Base-by-base conservation (phyloP, 2,797 vertebrate genomes). In the Otus scops region DNA sequence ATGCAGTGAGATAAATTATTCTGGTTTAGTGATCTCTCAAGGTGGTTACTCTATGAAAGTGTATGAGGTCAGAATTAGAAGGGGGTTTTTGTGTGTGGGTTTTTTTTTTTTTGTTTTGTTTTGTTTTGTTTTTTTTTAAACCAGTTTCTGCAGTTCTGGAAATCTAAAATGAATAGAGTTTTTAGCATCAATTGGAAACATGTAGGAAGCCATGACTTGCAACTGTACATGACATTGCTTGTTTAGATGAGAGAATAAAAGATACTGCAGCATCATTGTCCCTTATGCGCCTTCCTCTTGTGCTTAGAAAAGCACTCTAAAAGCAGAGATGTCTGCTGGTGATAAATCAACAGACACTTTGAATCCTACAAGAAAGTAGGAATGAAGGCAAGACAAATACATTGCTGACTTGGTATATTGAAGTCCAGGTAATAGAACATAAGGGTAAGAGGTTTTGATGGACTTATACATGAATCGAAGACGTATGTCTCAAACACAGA, bases 11-110 rank as follows among this genome's bases (percentile, higher is more conserved):
- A 57, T 13, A 51, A 74, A 73, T 68, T 73, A 51, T 56, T 78
- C 54, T 41, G 61, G 38, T 78, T 69, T 71, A 57, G 86, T 32
- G 53, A 61, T 67, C 30, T 68, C 48, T 57, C 17, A 68, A 79
- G n/a, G 28, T 68, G 26, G 65, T 36, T 82, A 65, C 23, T 65
- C 24, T 36, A 26, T 32, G 24, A 60, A 75, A 80, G 23, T 54
- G 47, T 60, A 17, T 21, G 45, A 82, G 28, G 54, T 60, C 17
- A 74, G 39, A 78, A 38, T 51, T 57, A 61, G 36, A 68, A 43
- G 14, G 32, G 7, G 7, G 0, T 0, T 10, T 81, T 48, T 34
- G 41, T 53, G n/a, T 34, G 23, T 54, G 36, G 41, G 41, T 17
- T 53, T 19, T 30, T 9, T 13, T 6, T 36, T 64, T 34, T 10